Percentiles rank a stretch among this genome's conserved stretches.
Conservation (phyloP, 2,888 invertebrate genomes). For the Agrotis segetum region DNA sequence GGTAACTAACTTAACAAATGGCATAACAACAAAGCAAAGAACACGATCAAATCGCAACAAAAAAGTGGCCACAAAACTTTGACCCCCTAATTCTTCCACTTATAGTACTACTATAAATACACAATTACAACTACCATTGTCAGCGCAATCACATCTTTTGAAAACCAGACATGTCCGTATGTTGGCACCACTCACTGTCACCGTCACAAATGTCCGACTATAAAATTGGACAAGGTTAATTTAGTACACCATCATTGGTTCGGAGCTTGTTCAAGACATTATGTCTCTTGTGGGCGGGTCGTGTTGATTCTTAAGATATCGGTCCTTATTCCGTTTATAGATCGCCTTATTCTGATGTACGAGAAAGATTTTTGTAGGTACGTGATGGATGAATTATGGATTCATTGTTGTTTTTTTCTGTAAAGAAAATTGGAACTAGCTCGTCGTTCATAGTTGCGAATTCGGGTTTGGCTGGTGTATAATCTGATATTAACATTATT, state of each 20-base stretch:
- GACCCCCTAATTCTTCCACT: constrained; percentile 36
- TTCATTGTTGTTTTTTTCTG: constrained; percentile 8
- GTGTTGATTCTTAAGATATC: constrained; percentile 84
- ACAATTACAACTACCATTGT: constrained; percentile 63
- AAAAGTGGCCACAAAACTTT: constrained; percentile 26
- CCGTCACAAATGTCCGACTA: constrained; percentile 80
- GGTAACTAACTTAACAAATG: background rate
- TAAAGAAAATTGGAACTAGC: background rate
- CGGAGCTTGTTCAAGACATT: constrained; percentile 78
- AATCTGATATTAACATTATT: background rate
- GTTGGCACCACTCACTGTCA: constrained; percentile 79
- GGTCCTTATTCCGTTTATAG: constrained; percentile 65
- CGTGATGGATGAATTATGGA: constrained; percentile 6
- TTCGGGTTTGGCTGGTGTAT: background rate
- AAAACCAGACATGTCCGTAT: constrained; percentile 70
- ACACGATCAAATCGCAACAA: constrained; percentile 5
- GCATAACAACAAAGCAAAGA: constrained; percentile 6
- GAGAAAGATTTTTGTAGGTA: constrained; percentile 1
- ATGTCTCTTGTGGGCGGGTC: constrained; percentile 80
- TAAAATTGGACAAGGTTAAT: constrained; percentile 84
- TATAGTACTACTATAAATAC: constrained; percentile 50
- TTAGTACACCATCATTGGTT: constrained; percentile 81
- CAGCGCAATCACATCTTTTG: constrained; percentile 75
- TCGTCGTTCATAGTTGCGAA: background rate
- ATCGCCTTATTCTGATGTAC: constrained; percentile 66